phyloP scores from a whole-genome alignment of 2,888 invertebrate genomes.

The Drosophila mayaguana region DNA sequence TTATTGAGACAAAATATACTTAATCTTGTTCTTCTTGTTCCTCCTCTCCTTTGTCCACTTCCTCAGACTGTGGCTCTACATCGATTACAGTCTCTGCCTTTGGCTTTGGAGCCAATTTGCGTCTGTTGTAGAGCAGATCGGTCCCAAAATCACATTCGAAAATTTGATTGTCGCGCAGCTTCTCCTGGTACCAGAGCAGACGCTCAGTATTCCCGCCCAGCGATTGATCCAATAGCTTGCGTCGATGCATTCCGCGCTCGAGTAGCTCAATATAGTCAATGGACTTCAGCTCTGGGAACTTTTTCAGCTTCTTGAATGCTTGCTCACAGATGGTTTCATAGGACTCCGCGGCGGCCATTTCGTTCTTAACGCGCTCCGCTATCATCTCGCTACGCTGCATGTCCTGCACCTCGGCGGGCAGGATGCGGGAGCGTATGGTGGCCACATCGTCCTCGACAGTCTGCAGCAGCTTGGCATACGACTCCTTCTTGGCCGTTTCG shows the following conservation, averaged over 20 bases:
- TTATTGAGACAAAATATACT: constrained; percentile 6
- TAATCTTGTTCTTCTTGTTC: not conserved
- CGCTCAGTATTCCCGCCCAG: constrained; percentile 83
- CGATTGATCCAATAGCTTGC: constrained; percentile 79
- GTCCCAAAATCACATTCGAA: constrained; percentile 78
- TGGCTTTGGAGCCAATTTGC: constrained; percentile 20
- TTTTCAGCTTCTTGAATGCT: constrained; percentile 57
- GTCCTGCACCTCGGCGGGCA: constrained; percentile 85
- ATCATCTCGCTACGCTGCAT: constrained; percentile 82
- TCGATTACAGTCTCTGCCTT: not conserved
- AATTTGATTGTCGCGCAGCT: constrained; percentile 55
- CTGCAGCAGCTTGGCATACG: constrained; percentile 68
- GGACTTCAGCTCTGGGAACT: constrained; percentile 63
- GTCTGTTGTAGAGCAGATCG: constrained; percentile 52
- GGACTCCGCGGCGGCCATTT: constrained; percentile 57
- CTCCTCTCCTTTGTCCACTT: not conserved
- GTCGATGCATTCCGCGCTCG: constrained; percentile 79
- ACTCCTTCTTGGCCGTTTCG: constrained; percentile 83
- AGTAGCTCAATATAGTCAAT: constrained; percentile 82
- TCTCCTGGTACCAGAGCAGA: constrained; percentile 70
- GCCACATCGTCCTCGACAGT: constrained; percentile 80
- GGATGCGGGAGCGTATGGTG: constrained; percentile 81
- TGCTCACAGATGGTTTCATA: constrained; percentile 65
- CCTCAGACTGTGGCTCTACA: accelerated
- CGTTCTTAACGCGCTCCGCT: constrained; percentile 61